Base-by-base conservation (phyloP, 2,113 vertebrate species). In the Motacilla tschutschensis region DNA sequence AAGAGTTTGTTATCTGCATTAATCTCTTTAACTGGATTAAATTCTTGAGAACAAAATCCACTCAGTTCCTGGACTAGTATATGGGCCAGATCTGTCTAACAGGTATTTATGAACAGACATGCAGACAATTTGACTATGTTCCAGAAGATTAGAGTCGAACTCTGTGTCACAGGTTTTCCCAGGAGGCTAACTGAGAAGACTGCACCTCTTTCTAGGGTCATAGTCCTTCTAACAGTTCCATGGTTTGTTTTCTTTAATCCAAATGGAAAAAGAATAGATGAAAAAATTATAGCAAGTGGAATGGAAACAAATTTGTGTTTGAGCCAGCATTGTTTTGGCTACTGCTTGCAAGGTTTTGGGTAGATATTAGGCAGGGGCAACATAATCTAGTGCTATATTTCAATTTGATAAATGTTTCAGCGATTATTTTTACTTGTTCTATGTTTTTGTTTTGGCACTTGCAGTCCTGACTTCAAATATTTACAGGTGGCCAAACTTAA, bases 1-100 rank as follows among this genome's bases (percentile, higher is more conserved):
- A 89, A 46, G 60, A 70, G 44, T 55, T 91, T 51, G 17, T 70
- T 87, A 64, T 85, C 79, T 85, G 44, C 50, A n/a, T 80, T 87
- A 80, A 85, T 80, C 79, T 86, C 84, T 93, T 79, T 89, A 87
- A 79, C 16, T 43, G 46, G 72, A 80, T 85, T 89, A 89, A 85
- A 55, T 25, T 53, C 54, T 87, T 64, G 58, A 89, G 77, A 63
- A 66, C 65, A 88, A 90, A 83, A 93, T 84, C 71, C 50, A 54
- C 40, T 84, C 35, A 28, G 35, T 64, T 91, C 38, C 60, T 79
- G n/a, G 46, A 28, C 31, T 21, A 44, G 25, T 64, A 24, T 17
- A 25, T 14, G 28, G 48, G 41, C 38, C 78, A 78, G 38, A 43
- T 57, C 76, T 64, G 64, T 53, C 2, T 0, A 75, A 57, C 50